Conservation (phyloP, 2,888 invertebrate species). For the Clanis bilineata region DNA sequence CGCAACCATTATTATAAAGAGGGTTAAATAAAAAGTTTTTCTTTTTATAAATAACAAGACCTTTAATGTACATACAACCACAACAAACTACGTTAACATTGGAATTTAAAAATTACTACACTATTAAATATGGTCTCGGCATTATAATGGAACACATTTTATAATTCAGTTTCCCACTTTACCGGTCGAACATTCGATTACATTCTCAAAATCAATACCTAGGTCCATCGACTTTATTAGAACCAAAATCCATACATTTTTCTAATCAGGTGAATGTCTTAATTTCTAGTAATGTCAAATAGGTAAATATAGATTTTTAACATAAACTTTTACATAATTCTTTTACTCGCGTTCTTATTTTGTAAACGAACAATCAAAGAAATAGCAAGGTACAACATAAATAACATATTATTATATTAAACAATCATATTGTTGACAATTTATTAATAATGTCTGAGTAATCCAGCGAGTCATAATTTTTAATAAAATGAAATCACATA, state of each 20-base stretch:
- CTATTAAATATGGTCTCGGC: slow-evolving; percentile 9
- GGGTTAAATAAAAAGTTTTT: not conserved
- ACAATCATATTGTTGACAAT: not conserved
- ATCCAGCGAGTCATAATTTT: no score
- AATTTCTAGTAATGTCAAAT: no score
- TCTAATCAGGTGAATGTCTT: not conserved
- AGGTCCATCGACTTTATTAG: not conserved
- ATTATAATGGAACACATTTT: slow-evolving; percentile 8
- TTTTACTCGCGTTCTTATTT: no score
- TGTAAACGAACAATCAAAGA: no score
- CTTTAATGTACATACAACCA: slow-evolving; percentile 15
- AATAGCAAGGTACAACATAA: no score
- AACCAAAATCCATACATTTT: not conserved
- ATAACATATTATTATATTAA: not conserved
- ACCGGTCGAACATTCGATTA: not conserved
- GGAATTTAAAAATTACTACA: slow-evolving; percentile 10
- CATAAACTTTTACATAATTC: no score
- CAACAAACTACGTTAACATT: slow-evolving; percentile 11
- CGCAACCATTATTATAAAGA: no score
- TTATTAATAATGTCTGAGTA: not conserved
- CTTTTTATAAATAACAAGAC: slow-evolving; percentile 8
- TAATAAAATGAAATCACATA: no score
- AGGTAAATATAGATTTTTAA: no score
- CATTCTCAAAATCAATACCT: not conserved
- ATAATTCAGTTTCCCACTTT: not conserved